Evolutionary conservation across 2,113 vertebrate species (phyloP), one percentile per base, ranked within the genome.

Genomic region (Nestor notabilis): DNA sequence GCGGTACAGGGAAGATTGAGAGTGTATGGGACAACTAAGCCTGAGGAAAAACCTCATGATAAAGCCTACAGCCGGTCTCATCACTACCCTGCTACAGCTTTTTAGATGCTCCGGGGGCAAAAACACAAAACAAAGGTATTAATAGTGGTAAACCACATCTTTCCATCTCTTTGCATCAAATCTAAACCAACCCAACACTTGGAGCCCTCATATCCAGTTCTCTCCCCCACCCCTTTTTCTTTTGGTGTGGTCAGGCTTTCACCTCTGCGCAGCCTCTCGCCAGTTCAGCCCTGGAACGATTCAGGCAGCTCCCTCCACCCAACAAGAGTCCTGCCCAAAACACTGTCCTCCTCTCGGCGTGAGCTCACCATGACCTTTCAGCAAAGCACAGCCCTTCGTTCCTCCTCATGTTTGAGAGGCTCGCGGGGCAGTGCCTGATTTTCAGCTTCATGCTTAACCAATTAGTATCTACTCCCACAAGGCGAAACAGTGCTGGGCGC

Each of bases 331-430:
- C 61, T 94, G 89, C 94, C 92, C 87, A 97, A 95, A 97, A 83
- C 3, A 19, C 85, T 50, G 23, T 94, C 72, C 93, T 88, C 41
- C 86, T 87, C 90, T 92, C 3, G 56, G 78, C 5, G 70, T 87
- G 96, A 96, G 82, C 90, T 97, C 89, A 96, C 76, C 44, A 3
- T 92, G 90, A 83, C 93, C 95, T 97, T 95, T 92, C 91, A 79
- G 95, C 64, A 70, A 39, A 79, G 86, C 68, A 76, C 87, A 96
- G 87, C 79, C 56, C 76, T 92, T 66, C 3, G 9, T 84, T 90
- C 65, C 83, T 90, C 81, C 89, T 86, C 4, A 0, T 35, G 79
- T 71, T 83, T 61, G 89, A 84, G 80, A 89, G 52, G 43, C 81
- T 89, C 18, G 8, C 56, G 87, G 87, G 87, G 79, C 90, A 33